A percentile compares a stretch with the other conserved stretches of the same genome.
These are phyloP conservation scores for Tangara arthus DNA, from an alignment of 2,797 vertebrate genomes.

Conservation along the genomic window DNA sequence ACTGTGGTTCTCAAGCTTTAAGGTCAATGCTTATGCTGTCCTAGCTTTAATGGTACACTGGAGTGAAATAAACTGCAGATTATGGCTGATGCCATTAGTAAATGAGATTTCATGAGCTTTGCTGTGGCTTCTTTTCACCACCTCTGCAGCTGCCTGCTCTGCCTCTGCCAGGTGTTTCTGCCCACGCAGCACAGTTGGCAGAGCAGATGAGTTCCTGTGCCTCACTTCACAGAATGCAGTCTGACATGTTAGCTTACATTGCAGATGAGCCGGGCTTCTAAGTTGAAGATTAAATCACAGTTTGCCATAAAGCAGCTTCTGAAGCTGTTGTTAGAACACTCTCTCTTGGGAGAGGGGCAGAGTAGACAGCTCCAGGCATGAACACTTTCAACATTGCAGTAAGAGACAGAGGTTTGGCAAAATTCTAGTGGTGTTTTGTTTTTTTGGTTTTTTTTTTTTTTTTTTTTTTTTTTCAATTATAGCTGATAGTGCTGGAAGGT, in stretches of 20 bases:
- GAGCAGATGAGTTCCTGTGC: background rate
- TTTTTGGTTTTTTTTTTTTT: no score
- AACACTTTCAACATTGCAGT: rapidly evolving
- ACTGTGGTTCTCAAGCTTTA: background rate
- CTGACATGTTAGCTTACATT: constrained; percentile 22
- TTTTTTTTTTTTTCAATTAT: background rate
- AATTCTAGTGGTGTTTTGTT: background rate
- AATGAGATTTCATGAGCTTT: background rate
- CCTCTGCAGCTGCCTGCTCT: constrained; percentile 16
- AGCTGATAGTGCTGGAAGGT: background rate
- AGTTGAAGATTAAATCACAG: background rate
- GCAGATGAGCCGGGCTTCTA: background rate
- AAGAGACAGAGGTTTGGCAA: background rate
- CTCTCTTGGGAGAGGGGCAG: background rate
- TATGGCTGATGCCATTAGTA: background rate
- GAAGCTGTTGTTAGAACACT: background rate
- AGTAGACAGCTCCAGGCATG: background rate
- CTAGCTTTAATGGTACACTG: background rate
- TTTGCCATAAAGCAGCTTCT: background rate
- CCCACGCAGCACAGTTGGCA: constrained; percentile 19
- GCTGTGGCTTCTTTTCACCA: background rate
- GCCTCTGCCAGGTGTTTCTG: constrained; percentile 41
- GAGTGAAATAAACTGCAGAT: background rate
- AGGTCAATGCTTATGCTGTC: background rate
- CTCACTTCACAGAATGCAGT: background rate